Conservation (phyloP, 1,140 invertebrate species). For the Drosophila kohkoa region DNA sequence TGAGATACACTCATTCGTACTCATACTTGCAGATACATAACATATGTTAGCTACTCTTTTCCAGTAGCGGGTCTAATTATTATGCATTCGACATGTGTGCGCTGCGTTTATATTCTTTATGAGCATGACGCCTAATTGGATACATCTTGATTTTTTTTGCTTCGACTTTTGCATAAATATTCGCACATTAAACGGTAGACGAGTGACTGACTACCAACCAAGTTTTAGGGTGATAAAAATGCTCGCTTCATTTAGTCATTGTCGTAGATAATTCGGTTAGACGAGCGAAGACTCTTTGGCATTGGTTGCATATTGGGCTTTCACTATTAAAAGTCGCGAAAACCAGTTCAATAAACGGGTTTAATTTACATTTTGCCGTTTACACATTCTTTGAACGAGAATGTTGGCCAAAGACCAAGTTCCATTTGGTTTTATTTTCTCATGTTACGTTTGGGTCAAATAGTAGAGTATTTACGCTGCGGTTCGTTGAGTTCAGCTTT, state of each 20-base stretch:
- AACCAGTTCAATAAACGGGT: slow-evolving; percentile 30
- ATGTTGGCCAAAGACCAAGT: slow-evolving; percentile 1
- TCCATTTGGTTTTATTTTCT: slow-evolving; percentile 8
- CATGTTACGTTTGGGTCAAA: background rate
- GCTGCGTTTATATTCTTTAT: slow-evolving; percentile 22
- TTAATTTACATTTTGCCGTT: slow-evolving; percentile 29
- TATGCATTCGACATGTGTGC: slow-evolving; percentile 24
- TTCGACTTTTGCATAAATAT: slow-evolving; percentile 25
- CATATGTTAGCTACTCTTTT: background rate
- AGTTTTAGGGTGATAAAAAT: slow-evolving; percentile 1
- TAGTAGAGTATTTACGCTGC: slow-evolving; percentile 32
- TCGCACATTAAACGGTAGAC: slow-evolving; percentile 9
- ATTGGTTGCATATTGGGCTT: slow-evolving; percentile 18
- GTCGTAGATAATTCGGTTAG: background rate
- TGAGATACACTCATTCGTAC: slow-evolving; percentile 14
- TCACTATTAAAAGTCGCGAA: slow-evolving; percentile 21
- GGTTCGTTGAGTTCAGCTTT: slow-evolving; percentile 1
- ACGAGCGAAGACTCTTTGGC: slow-evolving; percentile 8
- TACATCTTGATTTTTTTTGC: background rate
- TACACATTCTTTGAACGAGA: slow-evolving; percentile 28
- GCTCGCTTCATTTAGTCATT: background rate
- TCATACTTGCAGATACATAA: background rate
- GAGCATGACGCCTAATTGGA: slow-evolving; percentile 26
- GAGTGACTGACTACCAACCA: background rate
- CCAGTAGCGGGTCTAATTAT: background rate